Evolutionary conservation across 37 sponge, comb jelly and placozoan genomes (phyloP).

Genomic region (Cliona cf. orientalis): DNA sequence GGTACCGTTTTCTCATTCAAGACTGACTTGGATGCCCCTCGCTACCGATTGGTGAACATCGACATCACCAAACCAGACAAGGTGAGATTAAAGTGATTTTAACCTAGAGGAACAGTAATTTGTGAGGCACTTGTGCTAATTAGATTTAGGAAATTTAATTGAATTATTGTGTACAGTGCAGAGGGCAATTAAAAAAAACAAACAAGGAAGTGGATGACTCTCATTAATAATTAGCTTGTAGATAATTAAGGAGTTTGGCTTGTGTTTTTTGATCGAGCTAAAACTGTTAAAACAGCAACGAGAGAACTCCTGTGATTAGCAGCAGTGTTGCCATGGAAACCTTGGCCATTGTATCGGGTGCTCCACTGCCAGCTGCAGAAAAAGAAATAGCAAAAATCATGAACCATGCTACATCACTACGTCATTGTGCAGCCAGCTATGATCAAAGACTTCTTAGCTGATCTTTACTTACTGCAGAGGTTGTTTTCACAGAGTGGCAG

Average conservation of each 20-base stretch:
- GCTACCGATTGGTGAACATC: conserved; percentile 80
- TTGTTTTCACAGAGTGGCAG: conserved; percentile 1
- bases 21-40: conserved; percentile 83
- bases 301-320: background rate
- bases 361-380: background rate
- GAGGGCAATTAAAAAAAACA: too few relatives aligned
- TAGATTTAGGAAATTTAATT: background rate
- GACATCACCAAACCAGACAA: conserved; percentile 74
- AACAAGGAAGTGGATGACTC: too few relatives aligned
- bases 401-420: too few relatives aligned
- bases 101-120: too few relatives aligned
- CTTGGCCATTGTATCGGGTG: background rate
- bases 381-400: background rate
- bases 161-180: background rate
- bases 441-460: background rate
- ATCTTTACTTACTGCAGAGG: conserved; percentile 17
- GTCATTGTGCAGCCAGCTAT: too few relatives aligned
- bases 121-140: too few relatives aligned
- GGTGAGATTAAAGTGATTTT: too few relatives aligned
- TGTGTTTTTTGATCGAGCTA: background rate
- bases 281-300: conserved; percentile 9
- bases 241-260: background rate
- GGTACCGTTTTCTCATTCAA: conserved; percentile 72
- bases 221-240: too few relatives aligned
- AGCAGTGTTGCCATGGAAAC: conserved; percentile 25